A percentile compares a stretch with the other conserved stretches of the same genome.
These are phyloP conservation scores for Nycteola revayana DNA, from an alignment of 2,888 invertebrate genomes.

Conservation along the genomic window DNA sequence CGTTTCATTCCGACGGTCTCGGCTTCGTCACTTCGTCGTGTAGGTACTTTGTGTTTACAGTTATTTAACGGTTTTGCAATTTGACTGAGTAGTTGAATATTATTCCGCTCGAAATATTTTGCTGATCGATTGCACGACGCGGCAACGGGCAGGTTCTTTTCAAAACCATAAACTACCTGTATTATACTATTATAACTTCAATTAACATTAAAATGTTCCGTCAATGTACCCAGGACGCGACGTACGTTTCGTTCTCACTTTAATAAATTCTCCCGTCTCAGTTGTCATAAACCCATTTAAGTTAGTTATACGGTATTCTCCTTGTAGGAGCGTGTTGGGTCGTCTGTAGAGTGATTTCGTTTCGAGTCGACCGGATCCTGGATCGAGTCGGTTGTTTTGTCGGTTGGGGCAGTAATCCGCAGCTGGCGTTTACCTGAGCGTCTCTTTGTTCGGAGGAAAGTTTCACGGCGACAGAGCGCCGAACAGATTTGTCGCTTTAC, in stretches of 20 bases:
- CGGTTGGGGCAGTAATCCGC: conserved; percentile 56
- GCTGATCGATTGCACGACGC: not conserved
- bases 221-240: no score
- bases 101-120: conserved; percentile 35
- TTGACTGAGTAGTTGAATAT: conserved; percentile 42
- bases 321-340: conserved; percentile 41
- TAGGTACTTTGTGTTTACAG: conserved; percentile 50
- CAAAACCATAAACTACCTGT: no score
- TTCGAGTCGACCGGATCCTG: conserved; percentile 35
- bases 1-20: conserved; percentile 25
- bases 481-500: conserved; percentile 55
- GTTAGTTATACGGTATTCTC: conserved; percentile 54
- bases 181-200: no score
- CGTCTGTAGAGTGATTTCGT: conserved; percentile 36
- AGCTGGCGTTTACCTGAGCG: conserved; percentile 71
- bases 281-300: conserved; percentile 71
- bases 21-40: conserved; percentile 19
- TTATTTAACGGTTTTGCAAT: conserved; percentile 61
- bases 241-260: conserved; percentile 34
- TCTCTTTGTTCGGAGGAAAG: conserved; percentile 72
- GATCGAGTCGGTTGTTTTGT: conserved; percentile 41
- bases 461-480: conserved; percentile 44
- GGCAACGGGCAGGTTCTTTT: no score
- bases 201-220: conserved; percentile 35
- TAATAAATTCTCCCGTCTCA: conserved; percentile 55